These are phyloP conservation scores for Andrena haemorrhoa DNA, from an alignment of 2,888 invertebrate genomes.

Conservation along the genomic window DNA sequence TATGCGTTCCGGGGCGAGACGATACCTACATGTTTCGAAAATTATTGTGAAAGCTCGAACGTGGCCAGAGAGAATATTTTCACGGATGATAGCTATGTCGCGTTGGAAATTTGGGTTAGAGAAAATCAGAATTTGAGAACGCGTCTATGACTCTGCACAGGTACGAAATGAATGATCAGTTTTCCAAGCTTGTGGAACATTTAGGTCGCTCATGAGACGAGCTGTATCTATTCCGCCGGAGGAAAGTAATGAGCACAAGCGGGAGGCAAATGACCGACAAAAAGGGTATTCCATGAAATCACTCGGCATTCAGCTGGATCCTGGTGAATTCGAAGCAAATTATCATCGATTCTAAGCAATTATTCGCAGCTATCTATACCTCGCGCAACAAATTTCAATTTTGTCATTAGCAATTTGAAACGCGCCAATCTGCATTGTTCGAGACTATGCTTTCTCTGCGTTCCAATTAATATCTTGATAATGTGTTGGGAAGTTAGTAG, in stretches of 20 bases:
- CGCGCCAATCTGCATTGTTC: background rate
- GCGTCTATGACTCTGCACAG: background rate
- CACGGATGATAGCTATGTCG: background rate
- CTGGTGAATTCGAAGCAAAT: slow-evolving; percentile 2
- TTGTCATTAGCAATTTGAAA: background rate
- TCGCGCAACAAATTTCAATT: slow-evolving; percentile 5
- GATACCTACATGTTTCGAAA: background rate
- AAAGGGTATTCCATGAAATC: background rate
- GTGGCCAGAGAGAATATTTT: background rate
- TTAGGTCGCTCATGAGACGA: slow-evolving; percentile 32
- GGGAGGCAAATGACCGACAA: background rate
- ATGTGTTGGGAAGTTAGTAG: slow-evolving; percentile 44
- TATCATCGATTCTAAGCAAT: slow-evolving; percentile 7
- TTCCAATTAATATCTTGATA: slow-evolving; percentile 37
- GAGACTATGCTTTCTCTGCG: background rate
- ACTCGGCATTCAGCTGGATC: background rate
- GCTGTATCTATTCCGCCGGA: slow-evolving; percentile 1
- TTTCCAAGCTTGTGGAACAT: slow-evolving; percentile 22
- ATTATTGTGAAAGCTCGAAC: background rate
- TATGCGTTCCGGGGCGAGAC: background rate
- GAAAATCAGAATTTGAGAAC: slow-evolving; percentile 21
- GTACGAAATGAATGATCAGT: slow-evolving; percentile 29
- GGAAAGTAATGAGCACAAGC: slow-evolving; percentile 10
- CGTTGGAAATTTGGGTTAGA: background rate
- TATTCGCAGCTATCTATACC: background rate